Conservation (phyloP, 2,888 invertebrate genomes). For the Pocota personata region DNA sequence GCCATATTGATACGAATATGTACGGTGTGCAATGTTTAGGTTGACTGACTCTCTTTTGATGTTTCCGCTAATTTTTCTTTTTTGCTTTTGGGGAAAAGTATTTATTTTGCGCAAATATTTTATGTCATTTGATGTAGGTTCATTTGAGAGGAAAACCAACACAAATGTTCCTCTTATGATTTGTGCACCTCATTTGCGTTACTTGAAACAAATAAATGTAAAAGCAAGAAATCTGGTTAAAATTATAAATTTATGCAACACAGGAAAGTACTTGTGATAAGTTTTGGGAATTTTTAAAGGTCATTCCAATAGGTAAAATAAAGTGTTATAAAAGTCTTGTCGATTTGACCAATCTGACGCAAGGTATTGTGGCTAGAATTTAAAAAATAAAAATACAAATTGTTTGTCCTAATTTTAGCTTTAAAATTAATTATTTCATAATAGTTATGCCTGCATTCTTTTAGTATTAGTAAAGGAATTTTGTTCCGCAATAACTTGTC, state of each 20-base stretch:
- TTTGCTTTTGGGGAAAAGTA: neutral
- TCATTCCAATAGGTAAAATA: too few relatives aligned
- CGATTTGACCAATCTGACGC: too few relatives aligned
- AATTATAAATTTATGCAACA: neutral
- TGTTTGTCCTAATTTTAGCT: too few relatives aligned
- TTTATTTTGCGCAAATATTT: conserved; percentile 28
- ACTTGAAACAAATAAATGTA: neutral
- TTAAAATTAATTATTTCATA: too few relatives aligned
- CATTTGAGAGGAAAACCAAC: conserved; percentile 24
- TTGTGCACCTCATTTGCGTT: neutral
- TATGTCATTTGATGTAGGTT: neutral
- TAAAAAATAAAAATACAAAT: too few relatives aligned
- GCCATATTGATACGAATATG: too few relatives aligned
- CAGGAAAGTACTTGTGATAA: neutral
- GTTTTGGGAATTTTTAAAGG: too few relatives aligned
- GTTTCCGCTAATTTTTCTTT: conserved; percentile 6
- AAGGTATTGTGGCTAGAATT: too few relatives aligned
- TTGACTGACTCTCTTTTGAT: conserved; percentile 28
- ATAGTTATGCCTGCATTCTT: too few relatives aligned
- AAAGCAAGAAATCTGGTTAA: neutral
- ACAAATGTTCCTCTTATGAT: neutral
- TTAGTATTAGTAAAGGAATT: too few relatives aligned
- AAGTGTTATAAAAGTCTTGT: too few relatives aligned
- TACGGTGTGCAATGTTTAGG: neutral
- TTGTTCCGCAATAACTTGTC: too few relatives aligned